These are phyloP conservation scores for Echinops telfairi DNA, from an alignment of 2,113 vertebrate genomes.

Conservation along the genomic window DNA sequence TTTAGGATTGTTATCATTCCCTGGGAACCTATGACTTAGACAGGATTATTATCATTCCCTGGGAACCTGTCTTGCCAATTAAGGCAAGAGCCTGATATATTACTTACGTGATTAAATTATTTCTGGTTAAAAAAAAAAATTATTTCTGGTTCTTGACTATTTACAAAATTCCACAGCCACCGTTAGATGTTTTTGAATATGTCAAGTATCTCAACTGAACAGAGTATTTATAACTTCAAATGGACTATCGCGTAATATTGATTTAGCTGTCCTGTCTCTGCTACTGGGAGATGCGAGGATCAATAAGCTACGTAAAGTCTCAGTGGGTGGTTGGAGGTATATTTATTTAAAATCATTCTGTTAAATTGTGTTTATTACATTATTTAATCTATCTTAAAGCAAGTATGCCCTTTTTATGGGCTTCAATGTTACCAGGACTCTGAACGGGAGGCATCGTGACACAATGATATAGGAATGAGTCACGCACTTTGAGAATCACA, in stretches of 20 bases:
- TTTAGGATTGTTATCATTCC: too few species aligned
- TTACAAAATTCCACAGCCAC: constrained; percentile 69
- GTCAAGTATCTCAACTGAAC: constrained; percentile 51
- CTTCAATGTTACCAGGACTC: background rate
- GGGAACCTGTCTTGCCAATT: constrained; percentile 44
- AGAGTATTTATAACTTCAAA: constrained; percentile 70
- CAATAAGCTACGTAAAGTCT: constrained; percentile 10
- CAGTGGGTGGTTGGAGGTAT: background rate
- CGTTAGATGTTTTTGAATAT: constrained; percentile 55
- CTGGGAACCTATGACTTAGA: too few species aligned
- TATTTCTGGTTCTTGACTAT: constrained; percentile 63
- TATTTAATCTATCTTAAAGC: constrained; percentile 47
- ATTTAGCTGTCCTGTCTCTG: constrained; percentile 38
- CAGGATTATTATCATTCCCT: constrained; percentile 42
- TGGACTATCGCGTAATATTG: background rate
- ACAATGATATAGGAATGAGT: background rate
- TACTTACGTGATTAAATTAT: constrained; percentile 65
- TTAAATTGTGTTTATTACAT: constrained; percentile 64
- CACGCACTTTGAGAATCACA: background rate
- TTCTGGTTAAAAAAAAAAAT: constrained; percentile 60
- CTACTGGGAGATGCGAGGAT: background rate
- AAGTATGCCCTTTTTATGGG: background rate
- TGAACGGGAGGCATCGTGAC: background rate
- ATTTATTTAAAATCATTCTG: constrained; percentile 39
- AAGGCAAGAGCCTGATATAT: constrained; percentile 59